Conservation (phyloP, 2,797 vertebrate species). For the Gymnothorax javanicus region DNA sequence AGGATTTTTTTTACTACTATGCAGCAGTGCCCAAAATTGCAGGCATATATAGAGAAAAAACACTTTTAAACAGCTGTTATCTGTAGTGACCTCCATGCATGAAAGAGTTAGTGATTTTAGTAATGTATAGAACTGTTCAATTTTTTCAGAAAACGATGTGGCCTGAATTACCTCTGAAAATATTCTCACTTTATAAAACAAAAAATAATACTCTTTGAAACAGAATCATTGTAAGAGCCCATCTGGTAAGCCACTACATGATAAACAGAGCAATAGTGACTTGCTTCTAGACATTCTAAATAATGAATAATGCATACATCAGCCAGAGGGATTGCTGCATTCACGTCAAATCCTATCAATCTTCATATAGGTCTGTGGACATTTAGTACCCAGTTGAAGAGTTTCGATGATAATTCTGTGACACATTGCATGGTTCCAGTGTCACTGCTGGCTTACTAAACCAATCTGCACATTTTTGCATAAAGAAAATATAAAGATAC, state of each 20-base stretch:
- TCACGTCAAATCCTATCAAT: neutral
- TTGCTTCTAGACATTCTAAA: slow-evolving; percentile 11
- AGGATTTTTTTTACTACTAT: too few species aligned
- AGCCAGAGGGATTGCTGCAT: slow-evolving; percentile 6
- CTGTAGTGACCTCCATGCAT: too few species aligned
- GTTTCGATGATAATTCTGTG: neutral
- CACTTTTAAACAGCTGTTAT: too few species aligned
- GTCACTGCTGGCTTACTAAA: neutral
- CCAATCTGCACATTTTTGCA: neutral
- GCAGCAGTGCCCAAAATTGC: too few species aligned
- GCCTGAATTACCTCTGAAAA: neutral
- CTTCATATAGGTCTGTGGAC: neutral
- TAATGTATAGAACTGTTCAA: neutral
- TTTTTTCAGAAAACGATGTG: neutral
- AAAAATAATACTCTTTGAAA: neutral
- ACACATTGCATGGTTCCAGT: neutral
- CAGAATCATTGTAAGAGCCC: neutral
- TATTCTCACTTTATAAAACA: neutral
- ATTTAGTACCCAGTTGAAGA: neutral
- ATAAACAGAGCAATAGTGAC: neutral
- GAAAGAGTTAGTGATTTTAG: neutral
- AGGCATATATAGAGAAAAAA: too few species aligned
- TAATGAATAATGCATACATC: slow-evolving; percentile 1
- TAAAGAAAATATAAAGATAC: neutral
- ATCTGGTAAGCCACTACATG: neutral